Percentiles rank a stretch among this genome's conserved stretches.
Conservation (phyloP, 2,797 vertebrate genomes). For the Artibeus jamaicensis region DNA sequence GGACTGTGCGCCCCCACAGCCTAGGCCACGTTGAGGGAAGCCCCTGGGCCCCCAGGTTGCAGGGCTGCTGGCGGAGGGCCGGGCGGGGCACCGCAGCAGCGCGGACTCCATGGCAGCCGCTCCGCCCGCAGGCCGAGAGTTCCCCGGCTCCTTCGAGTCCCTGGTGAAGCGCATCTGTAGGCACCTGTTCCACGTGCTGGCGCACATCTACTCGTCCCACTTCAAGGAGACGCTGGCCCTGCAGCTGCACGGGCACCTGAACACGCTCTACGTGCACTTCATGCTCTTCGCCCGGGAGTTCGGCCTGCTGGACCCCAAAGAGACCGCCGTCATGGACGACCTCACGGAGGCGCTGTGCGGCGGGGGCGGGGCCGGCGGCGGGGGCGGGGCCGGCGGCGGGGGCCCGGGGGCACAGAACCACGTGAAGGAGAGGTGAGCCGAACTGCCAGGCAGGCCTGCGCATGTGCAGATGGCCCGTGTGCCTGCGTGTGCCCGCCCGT, state of each 20-base stretch:
- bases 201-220: conserved; percentile 99
- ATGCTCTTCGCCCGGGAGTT: conserved; percentile 98
- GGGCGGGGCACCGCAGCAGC: fast-evolving
- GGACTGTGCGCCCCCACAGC: background rate
- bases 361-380: conserved; percentile 77
- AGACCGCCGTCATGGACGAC: conserved; percentile 98
- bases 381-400: conserved; percentile 79
- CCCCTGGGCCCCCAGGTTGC: background rate
- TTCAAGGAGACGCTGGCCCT: conserved; percentile 98
- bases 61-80: fast-evolving
- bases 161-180: conserved; percentile 98
- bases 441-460: background rate
- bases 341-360: conserved; percentile 96
- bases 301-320: conserved; percentile 98
- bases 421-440: conserved; percentile 97
- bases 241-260: conserved; percentile 98
- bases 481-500: background rate
- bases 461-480: background rate
- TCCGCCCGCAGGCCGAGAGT: conserved; percentile 95
- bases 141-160: conserved; percentile 96
- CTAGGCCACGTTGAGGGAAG: background rate
- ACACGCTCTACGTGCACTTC: conserved; percentile 98
- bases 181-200: conserved; percentile 97
- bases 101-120: no score
- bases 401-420: conserved; percentile 94